Evolutionary conservation across 2,113 vertebrate species (phyloP).

Genomic region (Dipodomys spectabilis): DNA sequence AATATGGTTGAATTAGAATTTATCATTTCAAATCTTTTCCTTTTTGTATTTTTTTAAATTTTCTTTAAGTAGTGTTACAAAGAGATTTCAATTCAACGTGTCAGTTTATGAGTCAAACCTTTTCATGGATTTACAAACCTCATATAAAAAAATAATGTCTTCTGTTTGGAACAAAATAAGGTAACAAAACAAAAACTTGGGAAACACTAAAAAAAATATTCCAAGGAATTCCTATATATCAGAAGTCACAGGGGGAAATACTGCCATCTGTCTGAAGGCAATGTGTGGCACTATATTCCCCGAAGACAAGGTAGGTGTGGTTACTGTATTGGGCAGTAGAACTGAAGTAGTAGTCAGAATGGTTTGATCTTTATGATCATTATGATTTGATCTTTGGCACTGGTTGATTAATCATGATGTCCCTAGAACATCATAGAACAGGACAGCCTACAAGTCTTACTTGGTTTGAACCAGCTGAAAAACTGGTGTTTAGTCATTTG

Average conservation of each 20-base stretch:
- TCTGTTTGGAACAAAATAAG: constrained; percentile 1
- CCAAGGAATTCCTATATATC: constrained; percentile 1
- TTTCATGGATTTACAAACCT: constrained; percentile 37
- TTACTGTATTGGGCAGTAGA: background rate
- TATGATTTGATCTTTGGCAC: background rate
- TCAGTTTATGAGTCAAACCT: background rate
- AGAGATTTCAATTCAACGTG: too few relatives aligned
- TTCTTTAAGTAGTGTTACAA: too few relatives aligned
- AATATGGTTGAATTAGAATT: too few relatives aligned
- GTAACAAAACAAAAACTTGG: constrained; percentile 49
- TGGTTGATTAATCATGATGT: background rate
- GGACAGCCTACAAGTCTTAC: background rate
- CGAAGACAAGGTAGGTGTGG: background rate
- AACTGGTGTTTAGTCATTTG: background rate
- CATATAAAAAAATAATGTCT: background rate
- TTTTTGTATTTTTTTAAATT: too few relatives aligned
- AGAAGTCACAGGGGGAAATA: background rate
- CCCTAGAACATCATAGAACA: background rate
- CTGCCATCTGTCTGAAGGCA: background rate
- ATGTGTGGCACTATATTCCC: background rate
- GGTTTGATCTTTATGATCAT: background rate
- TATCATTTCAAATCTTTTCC: too few relatives aligned
- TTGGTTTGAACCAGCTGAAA: background rate
- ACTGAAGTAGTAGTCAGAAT: background rate
- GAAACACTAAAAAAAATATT: constrained; percentile 65